Conservation (phyloP, 2,888 invertebrate genomes). For the Nysson spinosus region DNA sequence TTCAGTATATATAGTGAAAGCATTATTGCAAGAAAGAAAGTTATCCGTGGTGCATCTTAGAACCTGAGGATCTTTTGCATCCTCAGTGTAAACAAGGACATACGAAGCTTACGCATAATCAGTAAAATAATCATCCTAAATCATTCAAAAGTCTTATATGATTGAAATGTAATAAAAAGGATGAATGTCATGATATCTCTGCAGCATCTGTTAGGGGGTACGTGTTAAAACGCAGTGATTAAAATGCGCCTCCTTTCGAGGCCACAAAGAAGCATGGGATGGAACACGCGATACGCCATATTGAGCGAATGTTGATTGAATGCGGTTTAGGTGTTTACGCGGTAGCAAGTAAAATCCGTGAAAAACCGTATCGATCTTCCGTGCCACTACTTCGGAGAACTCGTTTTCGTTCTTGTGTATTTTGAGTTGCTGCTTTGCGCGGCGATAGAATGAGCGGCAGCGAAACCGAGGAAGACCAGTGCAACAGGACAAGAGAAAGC, state of each 20-base stretch:
- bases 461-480: constrained; percentile 62
- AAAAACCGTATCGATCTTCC: constrained; percentile 45
- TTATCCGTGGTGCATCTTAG: no score
- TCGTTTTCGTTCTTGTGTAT: constrained; percentile 17
- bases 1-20: no score
- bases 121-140: no score
- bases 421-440: constrained; percentile 15
- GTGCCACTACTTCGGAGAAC: constrained; percentile 6
- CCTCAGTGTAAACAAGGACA: no score
- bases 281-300: constrained; percentile 63
- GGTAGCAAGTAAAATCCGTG: constrained; percentile 52
- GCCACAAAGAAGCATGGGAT: constrained; percentile 13
- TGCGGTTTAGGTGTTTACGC: constrained; percentile 69
- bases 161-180: no score
- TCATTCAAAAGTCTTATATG: no score
- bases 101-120: no score
- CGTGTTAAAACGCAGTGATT: constrained; percentile 24
- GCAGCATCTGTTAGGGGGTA: not conserved
- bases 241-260: constrained; percentile 22
- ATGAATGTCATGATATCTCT: no score
- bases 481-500: constrained; percentile 64
- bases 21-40: no score
- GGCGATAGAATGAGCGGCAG: constrained; percentile 63
- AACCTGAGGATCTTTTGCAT: no score
- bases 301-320: constrained; percentile 69